Evolutionary conservation across 1,140 invertebrate genomes (phyloP).

Genomic region (Drosophila insularis): DNA sequence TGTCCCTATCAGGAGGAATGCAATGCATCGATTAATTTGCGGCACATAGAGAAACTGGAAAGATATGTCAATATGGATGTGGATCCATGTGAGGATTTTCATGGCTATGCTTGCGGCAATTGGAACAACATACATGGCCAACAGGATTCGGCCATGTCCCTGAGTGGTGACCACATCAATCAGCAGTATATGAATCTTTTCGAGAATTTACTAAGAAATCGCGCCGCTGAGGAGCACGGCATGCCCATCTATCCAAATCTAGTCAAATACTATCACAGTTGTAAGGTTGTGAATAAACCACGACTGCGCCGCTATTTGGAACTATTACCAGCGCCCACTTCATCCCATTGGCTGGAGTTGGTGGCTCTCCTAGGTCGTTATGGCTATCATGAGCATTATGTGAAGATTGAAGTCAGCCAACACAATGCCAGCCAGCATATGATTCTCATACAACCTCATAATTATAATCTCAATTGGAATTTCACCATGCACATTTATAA

Average conservation of each 20-base stretch:
- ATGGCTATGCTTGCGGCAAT: conserved; percentile 94
- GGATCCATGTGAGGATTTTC: conserved; percentile 95
- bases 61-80: conserved; percentile 88
- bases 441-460: conserved; percentile 54
- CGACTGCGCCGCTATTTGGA: conserved; percentile 49
- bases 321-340: conserved; percentile 14
- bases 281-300: conserved; percentile 19
- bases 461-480: conserved; percentile 47
- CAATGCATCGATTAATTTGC: conserved; percentile 38
- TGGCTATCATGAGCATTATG: conserved; percentile 56
- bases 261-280: conserved; percentile 52
- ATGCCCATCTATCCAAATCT: conserved; percentile 50
- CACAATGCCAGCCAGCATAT: conserved; percentile 58
- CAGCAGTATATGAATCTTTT: conserved; percentile 48
- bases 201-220: conserved; percentile 15
- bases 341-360: conserved; percentile 47
- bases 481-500: conserved; percentile 42
- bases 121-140: conserved; percentile 84
- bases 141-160: conserved; percentile 47
- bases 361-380: conserved; percentile 54
- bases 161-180: conserved; percentile 51
- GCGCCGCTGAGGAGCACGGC: conserved; percentile 14
- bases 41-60: conserved; percentile 45
- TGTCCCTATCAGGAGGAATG: conserved; percentile 39
- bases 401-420: conserved; percentile 49